Conservation (phyloP, 2,113 vertebrate species). For the Prunella fulvescens region DNA sequence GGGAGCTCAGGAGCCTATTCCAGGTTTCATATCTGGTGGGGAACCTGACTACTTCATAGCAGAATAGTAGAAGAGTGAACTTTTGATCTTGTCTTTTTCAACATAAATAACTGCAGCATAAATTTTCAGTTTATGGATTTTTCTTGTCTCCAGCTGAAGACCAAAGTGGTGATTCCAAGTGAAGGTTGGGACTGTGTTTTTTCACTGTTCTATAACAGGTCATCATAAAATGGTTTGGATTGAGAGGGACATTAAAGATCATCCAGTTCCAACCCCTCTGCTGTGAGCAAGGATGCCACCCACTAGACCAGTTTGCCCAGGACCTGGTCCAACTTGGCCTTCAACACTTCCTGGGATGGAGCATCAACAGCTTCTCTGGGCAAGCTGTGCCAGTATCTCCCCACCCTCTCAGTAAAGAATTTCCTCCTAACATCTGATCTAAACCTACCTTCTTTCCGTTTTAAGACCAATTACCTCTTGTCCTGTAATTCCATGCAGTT, state of each 20-base stretch:
- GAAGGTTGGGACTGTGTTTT: background rate
- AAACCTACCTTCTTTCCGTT: background rate
- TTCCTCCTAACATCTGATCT: background rate
- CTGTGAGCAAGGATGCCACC: background rate
- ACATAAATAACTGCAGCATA: background rate
- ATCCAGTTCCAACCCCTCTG: background rate
- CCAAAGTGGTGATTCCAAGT: background rate
- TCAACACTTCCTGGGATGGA: background rate
- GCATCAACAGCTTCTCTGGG: background rate
- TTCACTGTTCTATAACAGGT: background rate
- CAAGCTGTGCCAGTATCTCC: background rate
- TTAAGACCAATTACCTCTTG: background rate
- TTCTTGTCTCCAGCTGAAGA: background rate
- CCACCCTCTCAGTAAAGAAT: background rate
- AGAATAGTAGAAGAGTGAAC: background rate
- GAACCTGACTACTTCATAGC: background rate
- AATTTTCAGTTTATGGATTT: background rate
- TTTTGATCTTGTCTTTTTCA: background rate
- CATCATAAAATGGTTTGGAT: background rate
- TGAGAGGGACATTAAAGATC: background rate
- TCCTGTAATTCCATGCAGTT: background rate
- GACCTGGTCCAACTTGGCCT: background rate
- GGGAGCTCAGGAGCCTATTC: background rate
- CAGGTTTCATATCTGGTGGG: background rate
- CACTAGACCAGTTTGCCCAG: background rate